Evolutionary conservation across 2,113 vertebrate species (phyloP).

Genomic region (Tinamus guttatus): DNA sequence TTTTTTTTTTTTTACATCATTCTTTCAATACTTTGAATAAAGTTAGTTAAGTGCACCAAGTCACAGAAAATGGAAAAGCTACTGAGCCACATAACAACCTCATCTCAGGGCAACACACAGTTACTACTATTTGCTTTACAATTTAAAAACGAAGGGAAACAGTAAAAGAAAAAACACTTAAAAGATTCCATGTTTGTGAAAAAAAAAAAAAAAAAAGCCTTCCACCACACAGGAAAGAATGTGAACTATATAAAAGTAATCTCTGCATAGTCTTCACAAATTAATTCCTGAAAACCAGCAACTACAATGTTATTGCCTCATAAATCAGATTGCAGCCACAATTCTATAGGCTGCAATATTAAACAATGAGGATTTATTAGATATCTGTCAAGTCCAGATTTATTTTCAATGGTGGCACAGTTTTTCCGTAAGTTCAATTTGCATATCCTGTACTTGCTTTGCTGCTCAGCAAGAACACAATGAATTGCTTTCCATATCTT

Average conservation of each 20-base stretch:
- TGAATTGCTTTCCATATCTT: neutral
- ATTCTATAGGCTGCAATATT: neutral
- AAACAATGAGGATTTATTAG: conserved; percentile 24
- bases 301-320: neutral
- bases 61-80: neutral
- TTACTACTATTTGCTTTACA: neutral
- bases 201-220: neutral
- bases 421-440: conserved; percentile 44
- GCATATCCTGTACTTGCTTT: neutral
- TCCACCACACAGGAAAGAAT: neutral
- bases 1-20: neutral
- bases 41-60: neutral
- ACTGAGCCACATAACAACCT: neutral
- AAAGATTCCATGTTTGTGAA: neutral
- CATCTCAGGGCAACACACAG: neutral
- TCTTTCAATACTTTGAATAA: neutral
- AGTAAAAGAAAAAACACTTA: neutral
- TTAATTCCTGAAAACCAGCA: conserved; percentile 49
- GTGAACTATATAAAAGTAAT: neutral
- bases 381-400: neutral
- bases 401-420: neutral
- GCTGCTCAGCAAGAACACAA: neutral
- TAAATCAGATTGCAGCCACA: conserved; percentile 40
- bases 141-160: neutral
- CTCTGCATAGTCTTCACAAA: conserved; percentile 8